These are phyloP conservation scores for Plagodis dolabraria DNA, from an alignment of 2,888 invertebrate genomes.

Conservation along the genomic window DNA sequence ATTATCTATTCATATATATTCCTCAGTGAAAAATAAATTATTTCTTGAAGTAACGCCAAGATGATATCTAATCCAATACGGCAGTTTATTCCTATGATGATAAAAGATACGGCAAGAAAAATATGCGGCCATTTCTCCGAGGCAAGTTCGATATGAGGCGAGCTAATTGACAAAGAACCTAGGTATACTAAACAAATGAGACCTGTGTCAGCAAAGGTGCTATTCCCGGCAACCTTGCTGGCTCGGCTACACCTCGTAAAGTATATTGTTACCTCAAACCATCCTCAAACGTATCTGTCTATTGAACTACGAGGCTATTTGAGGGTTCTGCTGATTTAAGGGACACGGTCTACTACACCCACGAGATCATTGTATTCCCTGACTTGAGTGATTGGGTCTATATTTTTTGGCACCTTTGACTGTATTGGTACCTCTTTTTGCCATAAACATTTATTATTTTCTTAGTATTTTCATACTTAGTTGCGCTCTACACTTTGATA, in stretches of 20 bases:
- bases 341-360: too few relatives aligned
- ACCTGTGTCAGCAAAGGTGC: slow-evolving; percentile 43
- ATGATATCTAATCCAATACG: slow-evolving; percentile 5
- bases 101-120: slow-evolving; percentile 30
- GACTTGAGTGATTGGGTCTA: too few relatives aligned
- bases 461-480: too few relatives aligned
- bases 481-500: too few relatives aligned
- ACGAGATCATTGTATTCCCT: too few relatives aligned
- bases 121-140: slow-evolving; percentile 35
- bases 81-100: slow-evolving; percentile 19
- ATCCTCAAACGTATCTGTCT: background rate
- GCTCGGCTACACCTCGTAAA: slow-evolving; percentile 6
- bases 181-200: slow-evolving; percentile 56
- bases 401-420: too few relatives aligned
- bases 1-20: background rate
- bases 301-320: background rate
- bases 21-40: background rate
- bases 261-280: slow-evolving; percentile 4
- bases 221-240: slow-evolving; percentile 8
- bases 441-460: too few relatives aligned
- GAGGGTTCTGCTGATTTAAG: too few relatives aligned
- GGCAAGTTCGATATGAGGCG: slow-evolving; percentile 35
- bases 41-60: background rate
- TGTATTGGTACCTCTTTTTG: too few relatives aligned
- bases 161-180: slow-evolving; percentile 47